Evolutionary conservation across 1,140 invertebrate genomes (phyloP), one percentile per base, ranked within the genome.

Genomic region (Littorina saxatilis): DNA sequence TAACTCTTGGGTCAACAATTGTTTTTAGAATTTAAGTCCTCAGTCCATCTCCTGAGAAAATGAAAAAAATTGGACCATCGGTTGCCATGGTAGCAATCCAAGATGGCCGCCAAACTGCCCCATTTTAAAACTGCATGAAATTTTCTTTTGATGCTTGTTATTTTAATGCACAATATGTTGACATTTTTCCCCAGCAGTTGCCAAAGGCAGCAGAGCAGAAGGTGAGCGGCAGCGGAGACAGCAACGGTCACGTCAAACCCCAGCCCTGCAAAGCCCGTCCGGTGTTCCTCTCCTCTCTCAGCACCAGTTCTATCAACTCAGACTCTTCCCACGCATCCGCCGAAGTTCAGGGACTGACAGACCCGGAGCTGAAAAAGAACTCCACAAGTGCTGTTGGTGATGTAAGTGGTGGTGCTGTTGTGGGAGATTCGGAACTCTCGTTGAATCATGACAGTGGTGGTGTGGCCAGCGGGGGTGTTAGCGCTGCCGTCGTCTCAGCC

Each of bases 271-370:
- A 78, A 27, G 20, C 76, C 11, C 76, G 76, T 4, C 76, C 76
- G 1, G 17, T 78, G 20, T 78, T 78, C 29, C 77, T 73, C 7
- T 66, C 77, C n/a, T 70, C 82, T 17, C 35, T 35, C 39, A 73
- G 70, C 35, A 79, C 43, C 50, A 68, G 73, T 70, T 68, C 58
- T 40, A 68, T 47, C 40, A 58, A 17, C 35, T 79, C 80, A 17
- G 83, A 84, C 47, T 66, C 79, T 27, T 78, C 84, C 55, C 74
- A 81, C 17, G 40, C 68, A 27, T 81, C 84, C 20, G 32, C 77
- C 27, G 79, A 85, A 47, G 80, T 85, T 40, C 66, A 61, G 27
- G 79, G 82, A 23, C 80, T 85, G 68, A 83, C 75, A 4, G 79
- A 83, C 40, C 75, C 78, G 20, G 84, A 85, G 43, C 23, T 81